phyloP scores from a whole-genome alignment of 2,888 invertebrate species.

The Ophonus ardosiacus region DNA sequence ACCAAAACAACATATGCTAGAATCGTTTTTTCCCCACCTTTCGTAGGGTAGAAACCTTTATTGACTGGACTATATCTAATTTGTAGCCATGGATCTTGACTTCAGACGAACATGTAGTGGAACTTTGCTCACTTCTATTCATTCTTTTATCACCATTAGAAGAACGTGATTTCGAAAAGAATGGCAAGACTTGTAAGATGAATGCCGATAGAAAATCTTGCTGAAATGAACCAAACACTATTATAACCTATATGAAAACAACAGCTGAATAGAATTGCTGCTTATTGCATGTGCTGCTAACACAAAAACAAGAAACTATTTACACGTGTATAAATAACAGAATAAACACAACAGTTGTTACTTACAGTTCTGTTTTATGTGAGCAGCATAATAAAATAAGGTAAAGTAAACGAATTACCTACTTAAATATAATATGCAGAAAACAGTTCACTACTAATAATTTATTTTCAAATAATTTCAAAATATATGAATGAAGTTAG shows the following conservation, averaged over 20 bases:
- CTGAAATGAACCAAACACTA: neutral
- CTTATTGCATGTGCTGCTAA: constrained; percentile 48
- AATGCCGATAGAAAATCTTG: constrained; percentile 19
- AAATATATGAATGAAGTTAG: no score
- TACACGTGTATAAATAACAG: neutral
- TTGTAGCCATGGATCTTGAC: constrained; percentile 37
- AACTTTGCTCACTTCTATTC: constrained; percentile 22
- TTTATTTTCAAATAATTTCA: no score
- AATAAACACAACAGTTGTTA: neutral
- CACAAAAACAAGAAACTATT: neutral
- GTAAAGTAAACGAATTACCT: neutral
- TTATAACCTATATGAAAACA: neutral
- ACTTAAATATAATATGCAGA: no score
- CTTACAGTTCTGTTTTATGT: neutral
- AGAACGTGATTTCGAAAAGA: constrained; percentile 6
- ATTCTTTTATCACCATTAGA: neutral
- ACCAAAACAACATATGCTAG: no score
- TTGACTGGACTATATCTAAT: no score
- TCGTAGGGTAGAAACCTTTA: no score
- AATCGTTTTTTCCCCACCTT: no score
- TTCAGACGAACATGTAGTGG: constrained; percentile 24
- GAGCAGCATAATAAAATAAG: constrained; percentile 4
- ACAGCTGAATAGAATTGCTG: constrained; percentile 19
- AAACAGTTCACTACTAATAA: no score
- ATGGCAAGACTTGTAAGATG: constrained; percentile 22